Evolutionary conservation across 1,140 invertebrate genomes (phyloP).

Genomic region (Manduca sexta): DNA sequence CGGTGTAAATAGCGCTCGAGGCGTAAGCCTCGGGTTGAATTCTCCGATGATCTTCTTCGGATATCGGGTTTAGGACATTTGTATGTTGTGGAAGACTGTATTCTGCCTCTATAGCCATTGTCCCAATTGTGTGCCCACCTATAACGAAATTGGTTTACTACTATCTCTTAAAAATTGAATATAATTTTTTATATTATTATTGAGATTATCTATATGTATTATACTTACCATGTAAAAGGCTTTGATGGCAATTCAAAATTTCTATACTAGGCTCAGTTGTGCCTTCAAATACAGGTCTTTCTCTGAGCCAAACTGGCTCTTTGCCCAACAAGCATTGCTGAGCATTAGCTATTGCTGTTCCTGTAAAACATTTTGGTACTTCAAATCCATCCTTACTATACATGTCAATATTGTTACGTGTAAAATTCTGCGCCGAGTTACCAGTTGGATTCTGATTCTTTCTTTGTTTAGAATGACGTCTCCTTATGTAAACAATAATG

Average conservation of each 20-base stretch:
- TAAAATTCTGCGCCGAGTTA: constrained; percentile 15
- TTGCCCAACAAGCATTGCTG: constrained; percentile 62
- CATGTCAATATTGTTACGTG: neutral
- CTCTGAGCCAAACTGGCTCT: constrained; percentile 63
- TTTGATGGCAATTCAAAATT: constrained; percentile 66
- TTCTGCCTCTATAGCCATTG: constrained; percentile 66
- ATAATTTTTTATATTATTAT: neutral
- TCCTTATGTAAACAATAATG: constrained; percentile 51
- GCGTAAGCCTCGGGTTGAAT: constrained; percentile 57
- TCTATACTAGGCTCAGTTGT: constrained; percentile 62
- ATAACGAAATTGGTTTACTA: neutral
- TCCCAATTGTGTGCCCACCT: constrained; percentile 59
- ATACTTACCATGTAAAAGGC: constrained; percentile 51
- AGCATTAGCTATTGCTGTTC: constrained; percentile 52
- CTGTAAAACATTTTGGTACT: constrained; percentile 16
- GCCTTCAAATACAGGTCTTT: constrained; percentile 57
- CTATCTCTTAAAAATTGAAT: neutral
- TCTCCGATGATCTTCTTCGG: constrained; percentile 45
- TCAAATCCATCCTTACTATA: neutral
- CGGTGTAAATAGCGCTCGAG: constrained; percentile 64
- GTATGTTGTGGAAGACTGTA: constrained; percentile 65
- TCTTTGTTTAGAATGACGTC: constrained; percentile 52
- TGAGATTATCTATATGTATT: neutral
- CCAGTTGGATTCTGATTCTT: constrained; percentile 55
- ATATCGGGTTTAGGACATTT: constrained; percentile 40